A percentile compares a stretch with the other conserved stretches of the same genome.
These are phyloP conservation scores for Bathynomus jamesi DNA, from an alignment of 1,140 invertebrate genomes.

Conservation along the genomic window DNA sequence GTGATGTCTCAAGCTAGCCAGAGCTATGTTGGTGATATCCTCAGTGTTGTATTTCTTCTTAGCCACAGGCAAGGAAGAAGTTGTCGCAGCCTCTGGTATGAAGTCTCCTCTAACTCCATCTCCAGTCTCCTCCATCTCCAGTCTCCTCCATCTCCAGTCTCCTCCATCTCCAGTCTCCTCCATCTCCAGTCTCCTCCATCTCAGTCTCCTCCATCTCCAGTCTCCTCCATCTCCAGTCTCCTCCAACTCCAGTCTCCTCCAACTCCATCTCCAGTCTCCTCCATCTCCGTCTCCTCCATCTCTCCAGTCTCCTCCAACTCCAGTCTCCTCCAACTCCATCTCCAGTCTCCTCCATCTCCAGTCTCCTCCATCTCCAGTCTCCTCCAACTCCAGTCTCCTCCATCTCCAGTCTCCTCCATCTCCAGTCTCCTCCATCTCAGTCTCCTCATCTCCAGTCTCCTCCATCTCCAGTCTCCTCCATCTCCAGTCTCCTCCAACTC, in stretches of 20 bases:
- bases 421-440: neutral
- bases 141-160: neutral
- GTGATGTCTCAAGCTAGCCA: too few species aligned
- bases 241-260: neutral
- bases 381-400: neutral
- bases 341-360: too few species aligned
- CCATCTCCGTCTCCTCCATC: neutral
- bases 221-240: neutral
- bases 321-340: neutral
- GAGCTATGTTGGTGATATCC: too few species aligned
- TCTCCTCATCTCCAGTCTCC: neutral
- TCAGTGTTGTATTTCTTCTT: too few species aligned
- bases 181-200: neutral
- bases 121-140: neutral
- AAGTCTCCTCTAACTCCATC: neutral
- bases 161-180: neutral
- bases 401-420: neutral
- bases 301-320: neutral
- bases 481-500: neutral
- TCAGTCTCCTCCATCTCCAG: neutral
- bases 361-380: neutral
- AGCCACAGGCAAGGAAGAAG: too few species aligned
- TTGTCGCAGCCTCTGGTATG: too few species aligned
- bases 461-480: neutral
- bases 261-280: neutral